phyloP scores from a whole-genome alignment of 1,140 invertebrate genomes.

The Chlorops oryzae region DNA sequence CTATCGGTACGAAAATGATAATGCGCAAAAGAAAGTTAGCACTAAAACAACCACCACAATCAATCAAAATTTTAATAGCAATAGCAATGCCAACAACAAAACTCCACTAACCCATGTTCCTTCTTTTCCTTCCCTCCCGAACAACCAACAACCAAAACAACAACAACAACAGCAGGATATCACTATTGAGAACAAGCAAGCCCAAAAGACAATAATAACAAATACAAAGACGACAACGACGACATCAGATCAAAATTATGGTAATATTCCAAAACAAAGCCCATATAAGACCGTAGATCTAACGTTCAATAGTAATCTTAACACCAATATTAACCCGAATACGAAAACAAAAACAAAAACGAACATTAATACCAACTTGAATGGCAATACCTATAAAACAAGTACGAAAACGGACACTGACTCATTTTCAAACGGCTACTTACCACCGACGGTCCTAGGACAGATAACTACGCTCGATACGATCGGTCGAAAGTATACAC shows the following conservation, averaged over 20 bases:
- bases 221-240: conserved; percentile 24
- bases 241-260: conserved; percentile 14
- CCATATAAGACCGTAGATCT: too few species aligned
- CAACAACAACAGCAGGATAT: conserved; percentile 38
- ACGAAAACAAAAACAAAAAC: too few species aligned
- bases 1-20: conserved; percentile 35
- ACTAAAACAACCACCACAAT: conserved; percentile 18
- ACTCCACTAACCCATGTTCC: conserved; percentile 41
- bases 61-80: not conserved
- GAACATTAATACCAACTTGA: too few species aligned
- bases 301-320: too few species aligned
- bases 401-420: too few species aligned
- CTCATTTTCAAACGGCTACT: too few species aligned
- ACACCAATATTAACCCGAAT: too few species aligned
- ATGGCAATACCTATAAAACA: too few species aligned
- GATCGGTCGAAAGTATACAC: too few species aligned
- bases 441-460: too few species aligned
- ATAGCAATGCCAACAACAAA: conserved; percentile 5
- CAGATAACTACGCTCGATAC: too few species aligned
- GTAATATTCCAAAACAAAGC: too few species aligned
- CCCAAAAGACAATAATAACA: conserved; percentile 28
- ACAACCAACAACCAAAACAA: conserved; percentile 19
- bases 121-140: conserved; percentile 30
- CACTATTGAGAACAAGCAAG: conserved; percentile 41
- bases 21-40: conserved; percentile 31